These are phyloP conservation scores for Achatina immaculata DNA, from an alignment of 1,140 invertebrate genomes.

Conservation along the genomic window DNA sequence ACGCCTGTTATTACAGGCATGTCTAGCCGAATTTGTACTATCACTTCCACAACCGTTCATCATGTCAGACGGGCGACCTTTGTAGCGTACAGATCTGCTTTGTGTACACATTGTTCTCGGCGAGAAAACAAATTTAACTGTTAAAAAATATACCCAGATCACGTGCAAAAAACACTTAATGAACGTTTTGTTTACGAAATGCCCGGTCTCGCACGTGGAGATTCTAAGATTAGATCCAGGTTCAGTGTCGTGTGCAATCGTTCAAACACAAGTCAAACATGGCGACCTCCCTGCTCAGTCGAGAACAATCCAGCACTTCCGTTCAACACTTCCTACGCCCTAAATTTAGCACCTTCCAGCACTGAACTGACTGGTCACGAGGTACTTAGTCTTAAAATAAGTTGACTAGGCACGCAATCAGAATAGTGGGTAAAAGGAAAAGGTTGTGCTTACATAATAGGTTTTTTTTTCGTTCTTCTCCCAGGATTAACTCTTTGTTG, in stretches of 20 bases:
- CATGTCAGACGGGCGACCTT: background rate
- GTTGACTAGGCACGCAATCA: too few relatives aligned
- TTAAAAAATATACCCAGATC: background rate
- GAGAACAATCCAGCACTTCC: background rate
- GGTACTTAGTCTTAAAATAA: too few relatives aligned
- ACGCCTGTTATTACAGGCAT: too few relatives aligned
- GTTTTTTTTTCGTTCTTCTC: too few relatives aligned
- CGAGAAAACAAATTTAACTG: background rate
- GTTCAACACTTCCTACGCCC: background rate
- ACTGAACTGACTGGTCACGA: too few relatives aligned
- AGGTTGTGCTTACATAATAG: too few relatives aligned
- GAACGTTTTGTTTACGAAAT: background rate
- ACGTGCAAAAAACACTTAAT: background rate
- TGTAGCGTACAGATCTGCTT: background rate
- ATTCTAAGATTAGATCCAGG: slow-evolving; percentile 15
- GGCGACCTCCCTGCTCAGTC: background rate
- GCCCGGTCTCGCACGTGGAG: slow-evolving; percentile 11
- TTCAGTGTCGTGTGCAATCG: slow-evolving; percentile 16
- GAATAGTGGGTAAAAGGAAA: too few relatives aligned
- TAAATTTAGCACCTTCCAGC: background rate
- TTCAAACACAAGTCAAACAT: background rate
- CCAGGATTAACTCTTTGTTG: too few relatives aligned
- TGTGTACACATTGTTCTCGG: background rate
- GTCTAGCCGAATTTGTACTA: background rate
- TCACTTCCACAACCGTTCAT: background rate